Base-by-base conservation (phyloP, 2,888 invertebrate species). In the Philereme transversata region DNA sequence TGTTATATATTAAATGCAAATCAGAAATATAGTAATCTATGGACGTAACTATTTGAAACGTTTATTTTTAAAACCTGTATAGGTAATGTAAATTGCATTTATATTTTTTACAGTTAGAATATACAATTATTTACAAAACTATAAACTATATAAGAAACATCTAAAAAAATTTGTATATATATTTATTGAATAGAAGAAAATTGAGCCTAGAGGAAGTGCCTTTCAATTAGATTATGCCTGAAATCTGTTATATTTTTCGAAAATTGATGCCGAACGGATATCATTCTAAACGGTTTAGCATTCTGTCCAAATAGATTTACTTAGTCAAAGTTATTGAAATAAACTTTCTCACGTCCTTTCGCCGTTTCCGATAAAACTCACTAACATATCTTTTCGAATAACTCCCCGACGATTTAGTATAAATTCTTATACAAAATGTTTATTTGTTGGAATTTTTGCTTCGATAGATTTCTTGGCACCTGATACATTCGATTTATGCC, bases 361-460 rank as follows among this genome's bases (percentile, higher is more conserved):
- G 50, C 54, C 50, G 50, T n/a, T 53, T 10, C 11, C 57, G 50
- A 54, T 51, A 57, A 55, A 54, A 57, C 51, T 51, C 53, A 59
- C 49, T 53, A 59, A 47, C 62, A 51, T 54, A 58, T 51, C 51
- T 58, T 58, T 10, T 40, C 5, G 55, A 54, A 54, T 61, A 62
- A 47, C 36, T 53, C 59, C 52, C 22, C 53, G 59, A 53, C 60
- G 60, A 60, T 62, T 64, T 61, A 59, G 62, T 60, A 67, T 65
- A 66, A 61, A 66, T 65, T 64, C 62, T 50, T 53, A 57, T 64
- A 64, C 51, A 62, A 64, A 69, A 66, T 65, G 62, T 64, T 61
- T 66, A 60, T 60, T 57, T 62, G 65, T 60, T 57, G 60, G 62
- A 63, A 64, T 65, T 64, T 60, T 49, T 64, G 64, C 67, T 11